phyloP scores from a whole-genome alignment of 2,888 invertebrate species.

The Beris morrisii region DNA sequence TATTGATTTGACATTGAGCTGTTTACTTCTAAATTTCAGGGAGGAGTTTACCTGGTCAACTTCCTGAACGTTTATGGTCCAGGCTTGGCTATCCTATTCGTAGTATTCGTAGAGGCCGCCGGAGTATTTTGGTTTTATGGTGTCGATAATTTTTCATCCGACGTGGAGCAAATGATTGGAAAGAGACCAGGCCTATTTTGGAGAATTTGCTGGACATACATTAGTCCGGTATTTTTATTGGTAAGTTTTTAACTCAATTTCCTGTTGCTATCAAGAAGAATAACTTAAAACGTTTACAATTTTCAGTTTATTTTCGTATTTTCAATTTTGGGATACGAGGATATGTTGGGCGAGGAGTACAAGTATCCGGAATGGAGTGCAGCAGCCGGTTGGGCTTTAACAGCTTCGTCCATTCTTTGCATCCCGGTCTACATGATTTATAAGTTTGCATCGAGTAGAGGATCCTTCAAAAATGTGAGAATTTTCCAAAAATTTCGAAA shows the following conservation, averaged over 20 bases:
- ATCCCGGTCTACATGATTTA: constrained; percentile 84
- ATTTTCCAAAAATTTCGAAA: constrained; percentile 27
- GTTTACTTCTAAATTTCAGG: constrained; percentile 58
- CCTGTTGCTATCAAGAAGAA: not conserved
- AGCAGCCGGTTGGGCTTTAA: constrained; percentile 78
- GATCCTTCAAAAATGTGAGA: constrained; percentile 59
- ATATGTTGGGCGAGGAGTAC: constrained; percentile 74
- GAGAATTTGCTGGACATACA: constrained; percentile 83
- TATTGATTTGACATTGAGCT: no score
- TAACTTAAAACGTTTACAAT: constrained; percentile 23
- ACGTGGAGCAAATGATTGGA: constrained; percentile 83
- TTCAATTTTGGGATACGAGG: constrained; percentile 77
- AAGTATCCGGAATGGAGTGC: constrained; percentile 81
- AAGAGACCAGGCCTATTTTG: constrained; percentile 76
- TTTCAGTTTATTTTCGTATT: constrained; percentile 77
- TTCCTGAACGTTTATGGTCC: constrained; percentile 87
- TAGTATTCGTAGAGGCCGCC: constrained; percentile 88
- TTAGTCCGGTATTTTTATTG: constrained; percentile 81
- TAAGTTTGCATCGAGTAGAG: constrained; percentile 71
- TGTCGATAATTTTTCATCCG: constrained; percentile 76
- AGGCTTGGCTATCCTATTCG: constrained; percentile 82
- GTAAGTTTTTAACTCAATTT: constrained; percentile 56
- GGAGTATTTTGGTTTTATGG: constrained; percentile 91
- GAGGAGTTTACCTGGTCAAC: constrained; percentile 84
- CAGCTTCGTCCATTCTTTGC: constrained; percentile 81